These are phyloP conservation scores for Labeo calbasu DNA, from an alignment of 2,797 vertebrate genomes.

Conservation along the genomic window DNA sequence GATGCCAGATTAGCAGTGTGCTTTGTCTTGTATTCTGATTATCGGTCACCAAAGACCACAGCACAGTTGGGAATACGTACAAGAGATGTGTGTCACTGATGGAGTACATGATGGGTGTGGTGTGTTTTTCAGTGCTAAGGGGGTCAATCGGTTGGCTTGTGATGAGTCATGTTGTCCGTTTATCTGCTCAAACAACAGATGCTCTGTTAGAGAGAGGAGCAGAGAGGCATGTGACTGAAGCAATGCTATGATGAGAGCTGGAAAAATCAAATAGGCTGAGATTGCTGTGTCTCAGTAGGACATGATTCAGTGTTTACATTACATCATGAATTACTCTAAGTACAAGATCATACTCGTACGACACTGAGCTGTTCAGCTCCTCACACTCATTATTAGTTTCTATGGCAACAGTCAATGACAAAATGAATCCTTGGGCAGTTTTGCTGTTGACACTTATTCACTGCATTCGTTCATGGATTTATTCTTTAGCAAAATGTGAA, in stretches of 20 bases:
- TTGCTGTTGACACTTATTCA: background rate
- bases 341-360: background rate
- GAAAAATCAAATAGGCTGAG: background rate
- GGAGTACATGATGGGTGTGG: background rate
- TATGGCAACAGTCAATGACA: background rate
- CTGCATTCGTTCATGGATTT: background rate
- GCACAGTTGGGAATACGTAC: background rate
- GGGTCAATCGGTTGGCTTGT: background rate
- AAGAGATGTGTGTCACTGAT: background rate
- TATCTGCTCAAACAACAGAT: conserved; percentile 40
- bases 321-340: background rate
- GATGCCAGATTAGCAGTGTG: conserved; percentile 20
- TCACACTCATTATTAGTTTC: background rate
- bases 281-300: conserved; percentile 17
- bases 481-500: background rate
- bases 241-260: background rate
- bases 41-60: background rate
- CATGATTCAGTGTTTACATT: conserved; percentile 12
- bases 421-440: background rate
- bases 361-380: background rate
- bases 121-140: background rate
- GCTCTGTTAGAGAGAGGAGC: conserved; percentile 11
- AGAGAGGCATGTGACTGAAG: conserved; percentile 23
- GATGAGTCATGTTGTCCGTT: conserved; percentile 35
- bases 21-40: conserved; percentile 27